Conservation (phyloP, 2,888 invertebrate genomes). For the Hofmannophila pseudospretella region DNA sequence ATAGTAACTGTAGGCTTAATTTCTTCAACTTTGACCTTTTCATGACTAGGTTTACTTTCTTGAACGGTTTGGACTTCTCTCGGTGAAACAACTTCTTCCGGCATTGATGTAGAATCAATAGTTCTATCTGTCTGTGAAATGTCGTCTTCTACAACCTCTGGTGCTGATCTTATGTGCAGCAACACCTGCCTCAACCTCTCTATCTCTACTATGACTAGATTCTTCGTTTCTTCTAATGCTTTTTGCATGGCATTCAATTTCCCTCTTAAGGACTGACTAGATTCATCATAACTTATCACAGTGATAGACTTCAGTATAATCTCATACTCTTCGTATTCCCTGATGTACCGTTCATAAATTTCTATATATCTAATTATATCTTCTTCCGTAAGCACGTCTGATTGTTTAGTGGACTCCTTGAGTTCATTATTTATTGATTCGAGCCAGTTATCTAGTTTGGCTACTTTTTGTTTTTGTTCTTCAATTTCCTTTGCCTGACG, state of each 20-base stretch:
- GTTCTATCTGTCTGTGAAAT: constrained; percentile 79
- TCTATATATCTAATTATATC: constrained; percentile 65
- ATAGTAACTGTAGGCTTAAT: constrained; percentile 8
- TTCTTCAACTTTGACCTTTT: constrained; percentile 15
- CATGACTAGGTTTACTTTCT: constrained; percentile 29
- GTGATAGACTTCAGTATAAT: constrained; percentile 60
- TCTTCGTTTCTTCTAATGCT: constrained; percentile 79
- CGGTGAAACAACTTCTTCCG: constrained; percentile 80
- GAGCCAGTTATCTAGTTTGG: constrained; percentile 70
- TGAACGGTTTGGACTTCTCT: constrained; percentile 30
- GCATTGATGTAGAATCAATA: constrained; percentile 84
- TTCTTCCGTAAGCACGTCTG: constrained; percentile 53
- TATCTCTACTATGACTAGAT: constrained; percentile 79
- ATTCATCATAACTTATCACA: constrained; percentile 64
- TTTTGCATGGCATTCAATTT: constrained; percentile 77
- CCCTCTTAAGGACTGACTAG: constrained; percentile 72
- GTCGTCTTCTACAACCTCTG: constrained; percentile 63
- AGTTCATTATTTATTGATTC: constrained; percentile 69
- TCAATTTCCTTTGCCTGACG: constrained; percentile 55
- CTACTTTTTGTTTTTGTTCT: constrained; percentile 56
- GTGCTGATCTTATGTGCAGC: constrained; percentile 46
- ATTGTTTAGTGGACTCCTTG: constrained; percentile 58
- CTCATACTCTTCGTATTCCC: constrained; percentile 68
- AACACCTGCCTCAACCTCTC: constrained; percentile 72
- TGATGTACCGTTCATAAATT: constrained; percentile 65